Conservation (phyloP, 2,797 vertebrate species). For the Leuciscus waleckii region DNA sequence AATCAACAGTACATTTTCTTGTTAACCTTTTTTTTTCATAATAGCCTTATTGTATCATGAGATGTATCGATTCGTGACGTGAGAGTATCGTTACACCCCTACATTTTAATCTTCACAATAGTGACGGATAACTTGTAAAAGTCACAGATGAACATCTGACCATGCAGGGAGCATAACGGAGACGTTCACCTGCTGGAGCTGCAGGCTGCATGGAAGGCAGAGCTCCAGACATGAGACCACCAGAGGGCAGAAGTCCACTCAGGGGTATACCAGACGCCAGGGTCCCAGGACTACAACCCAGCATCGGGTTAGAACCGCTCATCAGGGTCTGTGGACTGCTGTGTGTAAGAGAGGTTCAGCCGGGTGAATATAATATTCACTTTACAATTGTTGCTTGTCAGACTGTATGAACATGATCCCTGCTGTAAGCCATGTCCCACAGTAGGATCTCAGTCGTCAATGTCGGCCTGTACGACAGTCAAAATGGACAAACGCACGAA, state of each 20-base stretch:
- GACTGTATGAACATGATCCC: too few relatives aligned
- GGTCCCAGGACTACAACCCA: conserved; percentile 86
- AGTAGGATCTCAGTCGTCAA: neutral
- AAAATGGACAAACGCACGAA: neutral
- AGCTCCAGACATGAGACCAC: conserved; percentile 85
- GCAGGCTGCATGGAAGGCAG: conserved; percentile 89
- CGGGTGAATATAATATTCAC: too few relatives aligned
- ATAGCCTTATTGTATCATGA: too few relatives aligned
- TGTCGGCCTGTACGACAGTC: neutral
- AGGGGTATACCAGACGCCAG: conserved; percentile 87
- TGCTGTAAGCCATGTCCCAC: too few relatives aligned
- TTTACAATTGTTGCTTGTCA: too few relatives aligned
- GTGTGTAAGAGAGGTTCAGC: conserved; percentile 58
- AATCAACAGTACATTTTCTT: too few relatives aligned
- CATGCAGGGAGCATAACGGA: neutral
- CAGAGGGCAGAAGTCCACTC: conserved; percentile 91
- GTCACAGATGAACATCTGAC: neutral
- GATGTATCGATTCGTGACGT: too few relatives aligned
- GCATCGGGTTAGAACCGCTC: conserved; percentile 91
- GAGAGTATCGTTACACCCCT: too few relatives aligned
- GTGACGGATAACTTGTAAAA: neutral
- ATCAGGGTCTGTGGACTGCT: conserved; percentile 95
- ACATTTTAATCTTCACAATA: neutral
- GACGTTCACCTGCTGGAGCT: conserved; percentile 85
- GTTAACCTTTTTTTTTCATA: too few relatives aligned